A percentile compares a stretch with the other conserved stretches of the same genome.
These are phyloP conservation scores for Syritta pipiens DNA, from an alignment of 2,888 invertebrate species.

Conservation along the genomic window DNA sequence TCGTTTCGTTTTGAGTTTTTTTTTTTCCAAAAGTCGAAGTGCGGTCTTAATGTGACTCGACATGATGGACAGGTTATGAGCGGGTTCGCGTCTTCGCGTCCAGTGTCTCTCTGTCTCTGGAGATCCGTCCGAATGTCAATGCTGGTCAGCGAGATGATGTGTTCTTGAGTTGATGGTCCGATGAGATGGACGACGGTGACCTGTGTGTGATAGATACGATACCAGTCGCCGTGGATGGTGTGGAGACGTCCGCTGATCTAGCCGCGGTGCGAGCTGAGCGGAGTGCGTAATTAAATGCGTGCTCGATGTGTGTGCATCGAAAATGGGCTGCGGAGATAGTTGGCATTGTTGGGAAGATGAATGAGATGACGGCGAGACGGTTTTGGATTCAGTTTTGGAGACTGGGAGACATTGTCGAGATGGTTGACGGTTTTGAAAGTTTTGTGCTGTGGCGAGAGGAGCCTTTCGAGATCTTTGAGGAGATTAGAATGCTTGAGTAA, in stretches of 20 bases:
- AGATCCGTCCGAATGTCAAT: slow-evolving; percentile 67
- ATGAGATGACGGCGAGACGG: slow-evolving; percentile 33
- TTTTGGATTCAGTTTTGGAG: slow-evolving; percentile 21
- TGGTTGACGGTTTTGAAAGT: slow-evolving; percentile 47
- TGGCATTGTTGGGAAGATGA: slow-evolving; percentile 53
- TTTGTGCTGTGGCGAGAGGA: slow-evolving; percentile 15
- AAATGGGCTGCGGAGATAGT: slow-evolving; percentile 46
- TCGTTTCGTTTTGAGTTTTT: slow-evolving; percentile 33
- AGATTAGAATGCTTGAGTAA: slow-evolving; percentile 29
- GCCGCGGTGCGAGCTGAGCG: no score
- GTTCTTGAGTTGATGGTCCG: slow-evolving; percentile 59
- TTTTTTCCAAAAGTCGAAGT: no score
- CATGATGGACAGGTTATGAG: slow-evolving; percentile 67
- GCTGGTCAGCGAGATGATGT: slow-evolving; percentile 53
- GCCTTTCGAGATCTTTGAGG: slow-evolving; percentile 3
- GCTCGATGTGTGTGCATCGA: slow-evolving; percentile 40
- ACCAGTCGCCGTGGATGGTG: no score
- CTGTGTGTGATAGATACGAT: slow-evolving; percentile 31
- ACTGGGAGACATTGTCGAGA: slow-evolving; percentile 26
- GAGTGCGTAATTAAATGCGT: slow-evolving; percentile 63
- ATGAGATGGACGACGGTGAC: slow-evolving; percentile 28
- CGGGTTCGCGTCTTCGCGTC: slow-evolving; percentile 20
- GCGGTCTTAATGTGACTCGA: slow-evolving; percentile 63
- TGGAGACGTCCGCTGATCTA: slow-evolving; percentile 39
- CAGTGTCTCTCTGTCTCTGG: background rate